Conservation (phyloP, 2,113 vertebrate species). For the Fulica atra region DNA sequence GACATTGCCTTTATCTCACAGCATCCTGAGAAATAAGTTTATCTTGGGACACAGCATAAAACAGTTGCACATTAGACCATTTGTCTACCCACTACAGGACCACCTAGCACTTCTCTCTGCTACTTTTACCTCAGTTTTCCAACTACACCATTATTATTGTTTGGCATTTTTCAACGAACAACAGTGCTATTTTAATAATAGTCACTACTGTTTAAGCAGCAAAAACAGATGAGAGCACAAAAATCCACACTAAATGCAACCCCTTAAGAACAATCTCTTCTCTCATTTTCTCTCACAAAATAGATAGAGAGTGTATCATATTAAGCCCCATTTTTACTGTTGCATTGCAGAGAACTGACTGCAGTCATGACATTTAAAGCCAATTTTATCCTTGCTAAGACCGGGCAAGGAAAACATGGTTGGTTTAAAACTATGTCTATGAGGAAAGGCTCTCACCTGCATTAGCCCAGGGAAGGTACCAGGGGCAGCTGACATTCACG, state of each 20-base stretch:
- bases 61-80: neutral
- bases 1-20: neutral
- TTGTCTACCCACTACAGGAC: neutral
- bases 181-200: neutral
- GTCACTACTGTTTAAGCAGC: neutral
- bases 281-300: neutral
- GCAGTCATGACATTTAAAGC: neutral
- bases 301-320: neutral
- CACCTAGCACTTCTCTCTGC: neutral
- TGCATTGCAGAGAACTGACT: neutral
- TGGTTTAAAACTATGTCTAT: neutral
- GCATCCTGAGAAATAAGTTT: neutral
- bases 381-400: neutral
- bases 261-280: neutral
- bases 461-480: conserved; percentile 89
- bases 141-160: neutral
- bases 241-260: neutral
- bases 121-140: neutral
- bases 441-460: conserved; percentile 74
- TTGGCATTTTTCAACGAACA: neutral
- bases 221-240: neutral
- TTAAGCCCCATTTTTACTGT: neutral
- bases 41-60: neutral
- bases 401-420: neutral
- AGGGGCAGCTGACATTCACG: conserved; percentile 92